phyloP scores from a whole-genome alignment of 2,113 vertebrate species.

The Tychaedon coryphoeus region DNA sequence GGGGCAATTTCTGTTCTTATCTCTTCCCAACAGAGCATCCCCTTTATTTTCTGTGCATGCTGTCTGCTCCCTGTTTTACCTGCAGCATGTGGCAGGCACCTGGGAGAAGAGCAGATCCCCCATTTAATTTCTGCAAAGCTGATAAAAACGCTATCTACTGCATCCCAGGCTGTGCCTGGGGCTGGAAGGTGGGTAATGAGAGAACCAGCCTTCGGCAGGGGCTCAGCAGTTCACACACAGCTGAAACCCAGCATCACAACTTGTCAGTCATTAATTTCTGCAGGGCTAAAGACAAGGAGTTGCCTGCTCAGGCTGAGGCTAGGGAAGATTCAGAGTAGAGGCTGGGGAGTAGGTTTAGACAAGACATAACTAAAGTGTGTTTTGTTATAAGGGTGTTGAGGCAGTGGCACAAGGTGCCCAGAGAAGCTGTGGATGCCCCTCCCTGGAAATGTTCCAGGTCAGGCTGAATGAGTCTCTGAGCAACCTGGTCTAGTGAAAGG shows the following conservation, averaged over 20 bases:
- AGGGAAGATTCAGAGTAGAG: neutral
- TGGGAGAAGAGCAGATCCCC: neutral
- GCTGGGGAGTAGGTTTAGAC: neutral
- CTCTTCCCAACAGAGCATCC: neutral
- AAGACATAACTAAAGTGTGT: neutral
- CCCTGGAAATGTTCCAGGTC: neutral
- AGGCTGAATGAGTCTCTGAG: neutral
- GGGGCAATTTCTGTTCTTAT: neutral
- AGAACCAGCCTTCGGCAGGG: neutral
- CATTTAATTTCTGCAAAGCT: neutral
- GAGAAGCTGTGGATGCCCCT: neutral
- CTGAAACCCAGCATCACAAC: accelerated
- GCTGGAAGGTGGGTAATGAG: neutral
- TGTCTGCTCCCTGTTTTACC: neutral
- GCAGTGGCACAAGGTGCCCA: neutral
- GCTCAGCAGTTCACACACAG: neutral
- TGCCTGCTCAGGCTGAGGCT: neutral
- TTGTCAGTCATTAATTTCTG: neutral
- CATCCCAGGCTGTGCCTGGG: neutral
- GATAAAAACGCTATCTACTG: neutral
- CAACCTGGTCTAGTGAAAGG: neutral
- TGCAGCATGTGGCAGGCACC: neutral
- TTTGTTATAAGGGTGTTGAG: neutral
- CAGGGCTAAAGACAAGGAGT: neutral
- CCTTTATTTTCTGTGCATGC: neutral